Conservation (phyloP, 2,797 vertebrate genomes). For the Lithobates pipiens region DNA sequence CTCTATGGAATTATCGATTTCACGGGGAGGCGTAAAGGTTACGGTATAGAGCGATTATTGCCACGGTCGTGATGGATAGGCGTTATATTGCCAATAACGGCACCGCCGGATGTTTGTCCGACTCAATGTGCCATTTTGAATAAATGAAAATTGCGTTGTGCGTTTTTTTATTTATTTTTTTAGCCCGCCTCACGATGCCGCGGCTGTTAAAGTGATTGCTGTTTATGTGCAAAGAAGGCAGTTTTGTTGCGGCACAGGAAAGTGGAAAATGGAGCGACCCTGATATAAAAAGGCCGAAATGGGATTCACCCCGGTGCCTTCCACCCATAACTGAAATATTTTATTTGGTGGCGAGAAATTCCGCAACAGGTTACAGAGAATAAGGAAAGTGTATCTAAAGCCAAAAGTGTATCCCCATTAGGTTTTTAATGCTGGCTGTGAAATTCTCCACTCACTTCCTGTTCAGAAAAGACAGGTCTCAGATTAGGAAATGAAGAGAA, state of each 20-base stretch:
- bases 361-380: too few species aligned
- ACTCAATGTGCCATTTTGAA: neutral
- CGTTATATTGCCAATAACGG: neutral
- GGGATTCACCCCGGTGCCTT: too few species aligned
- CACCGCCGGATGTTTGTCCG: neutral
- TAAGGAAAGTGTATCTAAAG: too few species aligned
- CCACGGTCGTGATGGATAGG: conserved; percentile 37
- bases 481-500: too few species aligned
- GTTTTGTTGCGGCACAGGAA: neutral
- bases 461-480: too few species aligned
- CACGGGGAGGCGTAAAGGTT: conserved; percentile 51
- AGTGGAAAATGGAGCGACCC: too few species aligned
- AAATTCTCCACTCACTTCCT: too few species aligned
- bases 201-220: neutral
- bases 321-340: too few species aligned
- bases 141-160: neutral
- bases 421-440: too few species aligned
- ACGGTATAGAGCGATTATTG: conserved; percentile 26
- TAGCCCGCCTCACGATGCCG: neutral
- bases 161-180: neutral
- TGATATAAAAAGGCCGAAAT: too few species aligned
- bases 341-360: too few species aligned
- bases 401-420: too few species aligned
- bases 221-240: neutral
- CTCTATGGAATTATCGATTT: conserved; percentile 60